Evolutionary conservation across 2,888 invertebrate species (phyloP), one percentile per base, ranked within the genome.

Genomic region (Lutraria lutraria): DNA sequence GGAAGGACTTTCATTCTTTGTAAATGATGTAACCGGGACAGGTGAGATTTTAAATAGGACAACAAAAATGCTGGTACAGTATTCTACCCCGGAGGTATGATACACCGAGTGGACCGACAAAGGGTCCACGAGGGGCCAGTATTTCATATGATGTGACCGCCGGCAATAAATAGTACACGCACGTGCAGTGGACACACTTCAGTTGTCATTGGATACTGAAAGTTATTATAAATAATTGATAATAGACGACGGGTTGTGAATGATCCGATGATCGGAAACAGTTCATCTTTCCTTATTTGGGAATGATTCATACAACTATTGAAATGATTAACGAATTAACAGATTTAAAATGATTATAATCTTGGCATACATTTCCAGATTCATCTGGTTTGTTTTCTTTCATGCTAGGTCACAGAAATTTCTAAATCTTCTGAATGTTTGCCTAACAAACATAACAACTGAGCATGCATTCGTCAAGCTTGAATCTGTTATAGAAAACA

Each of bases 121-220:
- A 87, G 80, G 79, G 80, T 54, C 85, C 80, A 43, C 25, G 56
- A 60, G 76, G 60, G 54, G 54, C 34, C n/a, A 54, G 56, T 34
- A 60, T n/a, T 19, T 79, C 79, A 60, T 25, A 54, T 83, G 43
- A 79, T 83, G 87, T 87, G 87, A 76, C 87, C 63, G 25, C 16
- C n/a, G 85, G 85, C 79, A 31, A 56, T 85, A 79, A 54, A 83
- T 72, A 43, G 83, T 56, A 54, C 83, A 79, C 25, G 25, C n/a
- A 43, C 79, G 60, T 53, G 72, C 80, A 13, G 15, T 21, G 29
- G 43, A 68, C 82, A 82, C 87, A 87, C 87, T 68, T 87, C 34
- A 13, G n/a, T 29, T 76, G 87, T 87, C 87, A 87, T 76, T 34
- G 31, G 76, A 76, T 6, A 6, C 34, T 76, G 76, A 34, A 15